Evolutionary conservation across 2,113 vertebrate species (phyloP).

Genomic region (Chloroceryle aenea): DNA sequence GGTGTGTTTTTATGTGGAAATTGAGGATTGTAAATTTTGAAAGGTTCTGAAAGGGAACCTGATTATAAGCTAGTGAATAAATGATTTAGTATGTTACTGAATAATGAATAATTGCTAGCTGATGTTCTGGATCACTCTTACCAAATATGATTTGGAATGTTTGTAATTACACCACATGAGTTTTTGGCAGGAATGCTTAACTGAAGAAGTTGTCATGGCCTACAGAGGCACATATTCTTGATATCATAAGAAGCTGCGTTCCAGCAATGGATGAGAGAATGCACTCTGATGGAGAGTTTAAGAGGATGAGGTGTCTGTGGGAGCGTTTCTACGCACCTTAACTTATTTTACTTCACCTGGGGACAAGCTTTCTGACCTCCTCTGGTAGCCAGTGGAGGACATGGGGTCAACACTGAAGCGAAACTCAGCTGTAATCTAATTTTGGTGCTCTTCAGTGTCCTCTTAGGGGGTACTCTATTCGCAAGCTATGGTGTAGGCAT

Average conservation of each 20-base stretch:
- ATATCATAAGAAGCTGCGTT: neutral
- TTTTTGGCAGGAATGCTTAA: neutral
- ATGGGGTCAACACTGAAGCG: neutral
- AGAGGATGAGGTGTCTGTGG: neutral
- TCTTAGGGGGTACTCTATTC: neutral
- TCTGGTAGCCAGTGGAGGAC: neutral
- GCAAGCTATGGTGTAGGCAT: neutral
- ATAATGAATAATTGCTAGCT: conserved; percentile 8
- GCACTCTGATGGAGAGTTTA: neutral
- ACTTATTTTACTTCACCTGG: neutral
- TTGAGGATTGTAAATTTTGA: neutral
- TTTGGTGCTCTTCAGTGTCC: neutral
- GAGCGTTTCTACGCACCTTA: neutral
- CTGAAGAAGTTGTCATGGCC: neutral
- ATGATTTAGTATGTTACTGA: neutral
- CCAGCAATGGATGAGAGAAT: neutral
- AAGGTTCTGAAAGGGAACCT: neutral
- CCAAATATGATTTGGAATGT: neutral
- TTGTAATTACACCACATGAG: neutral
- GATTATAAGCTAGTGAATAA: neutral
- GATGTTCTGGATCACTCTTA: neutral
- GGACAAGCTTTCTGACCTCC: neutral
- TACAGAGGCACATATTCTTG: neutral
- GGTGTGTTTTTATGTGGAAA: neutral
- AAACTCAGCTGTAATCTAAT: neutral